Base-by-base conservation (phyloP, 2,888 invertebrate species). In the Aphidoletes aphidimyza region DNA sequence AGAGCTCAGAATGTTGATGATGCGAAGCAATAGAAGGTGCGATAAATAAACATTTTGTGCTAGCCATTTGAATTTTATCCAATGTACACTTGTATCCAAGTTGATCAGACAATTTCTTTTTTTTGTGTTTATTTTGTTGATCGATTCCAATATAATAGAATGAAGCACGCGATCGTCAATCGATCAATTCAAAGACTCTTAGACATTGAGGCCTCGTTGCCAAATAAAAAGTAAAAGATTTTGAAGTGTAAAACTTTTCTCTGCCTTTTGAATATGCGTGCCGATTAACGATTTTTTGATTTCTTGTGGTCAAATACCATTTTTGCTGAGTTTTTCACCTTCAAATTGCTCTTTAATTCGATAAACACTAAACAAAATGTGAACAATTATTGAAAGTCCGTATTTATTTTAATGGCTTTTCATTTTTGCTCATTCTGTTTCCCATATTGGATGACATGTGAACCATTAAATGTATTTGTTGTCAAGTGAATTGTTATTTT, bases 21-120 rank as follows among this genome's bases (percentile, higher is more conserved):
- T 3, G 54, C 22, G 34, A 54, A 22, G 30, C 5, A n/a, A 69
- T 14, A n/a, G 69, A 69, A 26, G 69, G 34, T 34, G 69, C 34
- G 69, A 69, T 30, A 69, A 69, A 69, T 69, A 34, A 69, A 69
- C 26, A 69, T 69, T 69, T n/a, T n/a, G n/a, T n/a, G n/a, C n/a
- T n/a, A 34, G 2, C 26, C 30, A 14, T 26, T 30, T 54, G 22
- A 54, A 54, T 30, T 69, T 42, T 42, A 9, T 22, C n/a, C n/a
- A 54, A 39, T 11, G 39, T 39, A 39, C 39, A 39, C 11, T 8
- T 39, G 39, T 54, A n/a, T n/a, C n/a, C 14, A 42, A 6, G 42
- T 69, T 14, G 14, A 54, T 69, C 69, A 14, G 30, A 39, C 11
- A 39, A 3, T n/a, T 22, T 54, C 19, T 3, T 22, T 54, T 22